Evolutionary conservation across 2,113 vertebrate species (phyloP), one percentile per base, ranked within the genome.

Genomic region (Esox niger): DNA sequence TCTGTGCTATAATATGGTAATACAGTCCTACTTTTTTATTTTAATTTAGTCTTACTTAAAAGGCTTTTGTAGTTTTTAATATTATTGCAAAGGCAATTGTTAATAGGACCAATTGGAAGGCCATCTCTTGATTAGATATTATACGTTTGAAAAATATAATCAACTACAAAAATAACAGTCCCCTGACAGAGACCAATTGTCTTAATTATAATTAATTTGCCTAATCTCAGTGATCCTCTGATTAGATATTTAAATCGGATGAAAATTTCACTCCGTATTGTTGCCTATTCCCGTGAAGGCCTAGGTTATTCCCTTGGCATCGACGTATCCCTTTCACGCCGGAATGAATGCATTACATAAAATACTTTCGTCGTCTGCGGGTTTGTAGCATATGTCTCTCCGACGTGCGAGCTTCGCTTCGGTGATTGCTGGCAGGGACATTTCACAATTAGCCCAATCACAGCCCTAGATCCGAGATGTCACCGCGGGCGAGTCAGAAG

Each of bases 381-480:
- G 74, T 73, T 38, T 30, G 9, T 71, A 77, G 49, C 74, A 65
- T 79, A 74, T 79, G 70, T 21, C 26, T 64, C 46, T 76, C 63
- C 64, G 46, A 15, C 47, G 17, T 68, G 75, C 60, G 66, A 74
- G 69, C 67, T 63, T 62, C 33, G 62, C 58, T 61, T 69, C 59
- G 64, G 35, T 61, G 62, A 62, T 46, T 33, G 68, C 58, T 77
- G 79, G 77, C 76, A 81, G 67, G 66, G 84, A 79, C 73, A 60
- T 80, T 78, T 80, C 83, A 66, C 87, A 89, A 89, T 87, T 87
- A 90, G 89, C 88, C 90, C 86, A 90, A 91, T 91, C 86, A 78
- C 84, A 71, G 72, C 77, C 82, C 83, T 79, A 83, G 26, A 70
- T 79, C 83, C 83, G 78, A 84, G 79, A 86, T 91, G 89, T 87